Base-by-base conservation (phyloP, 2,797 vertebrate species). In the Hypotaenidia okinawae region DNA sequence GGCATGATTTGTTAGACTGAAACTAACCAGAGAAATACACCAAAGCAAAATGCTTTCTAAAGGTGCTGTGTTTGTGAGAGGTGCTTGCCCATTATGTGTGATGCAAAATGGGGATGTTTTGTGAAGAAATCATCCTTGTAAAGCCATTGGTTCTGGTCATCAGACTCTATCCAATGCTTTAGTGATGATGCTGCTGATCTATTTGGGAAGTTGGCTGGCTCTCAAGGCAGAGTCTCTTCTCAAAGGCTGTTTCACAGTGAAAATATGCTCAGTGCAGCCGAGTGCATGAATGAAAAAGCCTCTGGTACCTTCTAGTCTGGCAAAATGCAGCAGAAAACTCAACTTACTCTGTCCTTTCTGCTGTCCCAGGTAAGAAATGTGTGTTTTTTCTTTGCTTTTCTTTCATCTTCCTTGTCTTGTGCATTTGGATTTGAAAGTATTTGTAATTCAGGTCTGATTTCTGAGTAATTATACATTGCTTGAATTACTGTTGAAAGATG, bases 251-350 rank as follows among this genome's bases (percentile, higher is more conserved):
- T 98, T 98, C 98, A 99, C 99, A 98, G 98, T 98, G 99, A 99
- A 99, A 99, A 99, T 99, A 99, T 99, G 99, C 99, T 98, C 99
- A 99, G 98, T 99, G 99, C 98, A 97, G 97, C 97, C 97, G 97
- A 98, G 98, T 97, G 98, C 98, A 97, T 98, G 98, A 98, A 98
- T 98, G 98, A 98, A 97, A 98, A 98, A 98, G 98, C 97, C 97
- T 98, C 98, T 97, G 98, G 97, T 98, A 97, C 97, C 98, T 98
- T 98, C 98, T 98, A 98, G 98, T 99, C 98, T 98, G 96, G 97
- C 97, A 98, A 98, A 96, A 98, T 99, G 99, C 98, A 99, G 98
- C 98, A 96, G 95, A 98, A 98, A 98, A 97, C 98, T 97, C 98
- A 98, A 97, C 97, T 99, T 96, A 95, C 98, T 96, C 90, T 99